Evolutionary conservation across 2,113 vertebrate species (phyloP).

Genomic region (Mustela nigripes): DNA sequence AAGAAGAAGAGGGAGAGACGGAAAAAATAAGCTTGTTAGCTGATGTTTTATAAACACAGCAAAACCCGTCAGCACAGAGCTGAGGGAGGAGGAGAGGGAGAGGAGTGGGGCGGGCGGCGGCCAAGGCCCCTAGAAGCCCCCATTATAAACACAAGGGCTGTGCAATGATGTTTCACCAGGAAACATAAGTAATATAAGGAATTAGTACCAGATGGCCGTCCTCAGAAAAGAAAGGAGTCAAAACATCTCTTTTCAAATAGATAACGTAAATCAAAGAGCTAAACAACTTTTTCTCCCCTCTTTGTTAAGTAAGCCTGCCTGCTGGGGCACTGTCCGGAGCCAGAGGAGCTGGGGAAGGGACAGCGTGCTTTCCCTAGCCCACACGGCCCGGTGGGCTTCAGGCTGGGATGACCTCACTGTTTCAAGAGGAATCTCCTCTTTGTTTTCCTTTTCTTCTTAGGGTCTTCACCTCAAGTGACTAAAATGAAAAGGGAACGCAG

Average conservation of each 20-base stretch:
- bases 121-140: constrained; percentile 61
- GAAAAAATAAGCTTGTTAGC: constrained; percentile 81
- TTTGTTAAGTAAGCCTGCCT: constrained; percentile 41
- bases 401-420: neutral
- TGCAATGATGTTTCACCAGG: constrained; percentile 52
- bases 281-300: constrained; percentile 36
- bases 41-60: constrained; percentile 85
- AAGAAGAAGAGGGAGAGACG: constrained; percentile 72
- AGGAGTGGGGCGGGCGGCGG: neutral
- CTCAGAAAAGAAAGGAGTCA: constrained; percentile 83
- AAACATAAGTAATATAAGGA: constrained; percentile 84
- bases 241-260: constrained; percentile 80
- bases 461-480: constrained; percentile 65
- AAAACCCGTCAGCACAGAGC: constrained; percentile 52
- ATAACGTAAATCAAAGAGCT: constrained; percentile 81
- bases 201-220: constrained; percentile 84
- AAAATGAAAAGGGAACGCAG: constrained; percentile 63
- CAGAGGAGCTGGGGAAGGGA: neutral
- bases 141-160: constrained; percentile 75
- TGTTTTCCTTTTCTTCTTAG: constrained; percentile 62
- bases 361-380: constrained; percentile 5
- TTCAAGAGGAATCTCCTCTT: constrained; percentile 59
- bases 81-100: constrained; percentile 3
- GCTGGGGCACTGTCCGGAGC: constrained; percentile 64
- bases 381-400: neutral